phyloP scores from a whole-genome alignment of 2,888 invertebrate species.

The Apotomis betuletana region DNA sequence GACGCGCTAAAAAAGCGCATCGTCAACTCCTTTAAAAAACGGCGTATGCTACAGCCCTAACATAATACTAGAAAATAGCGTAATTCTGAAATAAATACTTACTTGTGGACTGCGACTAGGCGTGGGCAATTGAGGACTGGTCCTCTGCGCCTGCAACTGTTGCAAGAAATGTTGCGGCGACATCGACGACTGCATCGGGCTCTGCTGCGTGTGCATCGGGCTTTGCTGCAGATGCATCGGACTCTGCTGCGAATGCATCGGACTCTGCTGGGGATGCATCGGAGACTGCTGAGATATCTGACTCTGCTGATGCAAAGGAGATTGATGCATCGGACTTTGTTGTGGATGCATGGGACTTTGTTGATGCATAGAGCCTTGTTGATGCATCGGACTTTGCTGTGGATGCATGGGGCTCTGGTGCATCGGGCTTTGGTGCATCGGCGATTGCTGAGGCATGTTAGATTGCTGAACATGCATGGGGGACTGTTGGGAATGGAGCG shows the following conservation, averaged over 20 bases:
- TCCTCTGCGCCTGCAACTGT: constrained; percentile 75
- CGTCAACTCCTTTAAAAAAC: neutral
- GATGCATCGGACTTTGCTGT: constrained; percentile 64
- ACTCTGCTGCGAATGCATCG: constrained; percentile 53
- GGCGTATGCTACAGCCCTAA: too few species aligned
- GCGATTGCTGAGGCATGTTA: constrained; percentile 64
- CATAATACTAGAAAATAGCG: neutral
- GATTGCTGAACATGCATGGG: constrained; percentile 70
- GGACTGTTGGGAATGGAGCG: constrained; percentile 71
- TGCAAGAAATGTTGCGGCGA: constrained; percentile 67
- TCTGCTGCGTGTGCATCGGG: constrained; percentile 44
- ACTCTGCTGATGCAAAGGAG: constrained; percentile 58
- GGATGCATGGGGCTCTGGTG: constrained; percentile 47
- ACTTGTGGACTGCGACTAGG: constrained; percentile 81
- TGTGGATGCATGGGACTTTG: constrained; percentile 57
- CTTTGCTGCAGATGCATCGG: constrained; percentile 45
- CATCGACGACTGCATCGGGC: constrained; percentile 53
- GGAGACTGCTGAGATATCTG: constrained; percentile 62
- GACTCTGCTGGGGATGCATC: constrained; percentile 63
- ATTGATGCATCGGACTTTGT: constrained; percentile 50
- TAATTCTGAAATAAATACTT: constrained; percentile 20
- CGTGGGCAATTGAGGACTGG: constrained; percentile 77
- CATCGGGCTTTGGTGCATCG: constrained; percentile 54
- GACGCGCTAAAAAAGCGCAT: too few species aligned
- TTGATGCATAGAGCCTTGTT: constrained; percentile 51